phyloP scores from a whole-genome alignment of 2,888 invertebrate species.

The Ptilodon capucinus region DNA sequence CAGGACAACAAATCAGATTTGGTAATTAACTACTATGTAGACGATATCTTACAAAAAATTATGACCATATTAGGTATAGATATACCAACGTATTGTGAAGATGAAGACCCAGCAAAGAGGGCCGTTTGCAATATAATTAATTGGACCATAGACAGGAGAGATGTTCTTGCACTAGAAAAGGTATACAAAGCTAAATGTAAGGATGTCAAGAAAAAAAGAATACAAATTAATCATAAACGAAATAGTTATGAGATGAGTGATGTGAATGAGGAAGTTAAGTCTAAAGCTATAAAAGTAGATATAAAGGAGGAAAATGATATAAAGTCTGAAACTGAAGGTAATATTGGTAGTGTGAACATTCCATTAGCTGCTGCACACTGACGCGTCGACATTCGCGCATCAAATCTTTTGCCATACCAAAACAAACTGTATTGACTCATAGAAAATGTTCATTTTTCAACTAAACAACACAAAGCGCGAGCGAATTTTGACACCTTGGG shows the following conservation, averaged over 20 bases:
- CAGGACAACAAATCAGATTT: conserved; percentile 96
- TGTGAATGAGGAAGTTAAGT: conserved; percentile 36
- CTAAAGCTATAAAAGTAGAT: conserved; percentile 62
- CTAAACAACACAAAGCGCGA: too few species aligned
- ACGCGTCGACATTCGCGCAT: too few species aligned
- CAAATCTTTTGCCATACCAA: too few species aligned
- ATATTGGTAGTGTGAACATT: neutral
- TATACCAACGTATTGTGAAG: conserved; percentile 86
- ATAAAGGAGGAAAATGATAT: conserved; percentile 41
- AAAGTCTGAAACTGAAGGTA: conserved; percentile 17
- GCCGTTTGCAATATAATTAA: conserved; percentile 78
- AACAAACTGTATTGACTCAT: too few species aligned
- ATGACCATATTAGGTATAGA: conserved; percentile 88
- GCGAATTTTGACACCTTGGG: too few species aligned
- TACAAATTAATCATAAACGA: conserved; percentile 60
- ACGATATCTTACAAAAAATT: conserved; percentile 89
- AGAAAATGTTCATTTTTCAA: too few species aligned
- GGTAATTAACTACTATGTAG: conserved; percentile 94
- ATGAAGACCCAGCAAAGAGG: conserved; percentile 86
- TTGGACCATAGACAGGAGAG: conserved; percentile 87
- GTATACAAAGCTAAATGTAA: conserved; percentile 77
- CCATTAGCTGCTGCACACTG: neutral
- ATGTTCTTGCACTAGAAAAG: conserved; percentile 84
- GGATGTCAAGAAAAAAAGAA: conserved; percentile 72
- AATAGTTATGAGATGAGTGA: conserved; percentile 35